Percentiles rank a stretch among this genome's conserved stretches.
Evolutionary conservation across 2,888 invertebrate species (phyloP).

Genomic region (Plebejus melissa): DNA sequence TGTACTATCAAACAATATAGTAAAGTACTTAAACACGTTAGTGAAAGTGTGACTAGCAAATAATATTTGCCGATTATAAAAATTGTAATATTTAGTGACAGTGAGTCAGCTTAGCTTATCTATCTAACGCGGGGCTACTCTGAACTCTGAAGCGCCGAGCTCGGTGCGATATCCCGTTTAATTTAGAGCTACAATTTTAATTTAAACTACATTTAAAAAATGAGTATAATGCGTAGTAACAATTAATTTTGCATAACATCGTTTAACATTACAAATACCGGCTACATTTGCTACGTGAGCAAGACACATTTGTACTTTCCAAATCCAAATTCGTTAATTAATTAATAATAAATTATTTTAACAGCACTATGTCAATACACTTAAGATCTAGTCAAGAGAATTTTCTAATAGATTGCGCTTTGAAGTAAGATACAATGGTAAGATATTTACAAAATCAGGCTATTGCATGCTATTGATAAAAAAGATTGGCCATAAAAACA

Average conservation of each 20-base stretch:
- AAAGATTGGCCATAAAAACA: background rate
- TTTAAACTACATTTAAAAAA: constrained; percentile 54
- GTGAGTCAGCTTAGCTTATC: constrained; percentile 65
- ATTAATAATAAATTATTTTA: constrained; percentile 45
- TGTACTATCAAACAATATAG: constrained; percentile 78
- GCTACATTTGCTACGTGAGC: constrained; percentile 70
- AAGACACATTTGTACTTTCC: constrained; percentile 71
- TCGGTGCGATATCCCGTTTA: constrained; percentile 50
- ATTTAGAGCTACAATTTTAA: constrained; percentile 54
- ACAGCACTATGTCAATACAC: constrained; percentile 53
- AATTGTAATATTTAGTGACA: constrained; percentile 63
- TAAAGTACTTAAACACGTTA: constrained; percentile 72
- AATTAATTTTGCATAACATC: constrained; percentile 43
- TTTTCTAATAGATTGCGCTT: constrained; percentile 51
- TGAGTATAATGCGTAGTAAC: constrained; percentile 61
- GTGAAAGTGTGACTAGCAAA: constrained; percentile 76
- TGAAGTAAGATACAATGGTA: background rate
- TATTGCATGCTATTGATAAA: background rate
- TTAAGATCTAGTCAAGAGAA: constrained; percentile 56
- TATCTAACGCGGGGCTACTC: constrained; percentile 57
- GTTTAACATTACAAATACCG: constrained; percentile 46
- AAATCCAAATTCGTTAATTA: constrained; percentile 48
- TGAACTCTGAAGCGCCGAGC: constrained; percentile 49
- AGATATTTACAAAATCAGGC: background rate
- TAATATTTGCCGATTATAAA: constrained; percentile 68